Evolutionary conservation across 2,888 invertebrate genomes (phyloP).

Genomic region (Conus canariensis): DNA sequence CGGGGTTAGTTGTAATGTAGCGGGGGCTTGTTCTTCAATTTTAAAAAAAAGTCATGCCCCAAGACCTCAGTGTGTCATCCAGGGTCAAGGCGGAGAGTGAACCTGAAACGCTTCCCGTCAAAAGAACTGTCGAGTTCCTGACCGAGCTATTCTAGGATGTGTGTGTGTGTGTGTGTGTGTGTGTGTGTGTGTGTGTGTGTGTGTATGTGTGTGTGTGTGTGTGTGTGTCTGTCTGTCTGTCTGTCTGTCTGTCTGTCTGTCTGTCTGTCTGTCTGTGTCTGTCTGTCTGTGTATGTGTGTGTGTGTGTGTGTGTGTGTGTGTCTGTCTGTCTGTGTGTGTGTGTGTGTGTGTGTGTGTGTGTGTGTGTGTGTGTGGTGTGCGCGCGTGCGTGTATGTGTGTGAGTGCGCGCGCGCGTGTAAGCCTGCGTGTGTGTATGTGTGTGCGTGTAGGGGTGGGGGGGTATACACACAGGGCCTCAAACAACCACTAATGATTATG

Average conservation of each 20-base stretch:
- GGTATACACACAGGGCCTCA: too few species aligned
- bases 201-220: background rate
- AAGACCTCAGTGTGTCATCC: too few species aligned
- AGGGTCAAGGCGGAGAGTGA: too few species aligned
- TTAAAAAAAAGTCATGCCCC: too few species aligned
- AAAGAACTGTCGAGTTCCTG: too few species aligned
- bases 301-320: background rate
- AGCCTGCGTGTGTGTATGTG: background rate
- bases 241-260: background rate
- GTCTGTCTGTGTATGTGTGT: background rate
- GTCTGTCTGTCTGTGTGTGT: background rate
- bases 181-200: background rate
- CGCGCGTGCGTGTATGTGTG: background rate
- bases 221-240: background rate
- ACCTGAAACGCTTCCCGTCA: too few species aligned
- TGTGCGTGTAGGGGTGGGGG: background rate
- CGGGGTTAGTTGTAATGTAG: too few species aligned
- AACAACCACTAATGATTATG: too few species aligned
- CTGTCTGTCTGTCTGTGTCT: background rate
- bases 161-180: background rate
- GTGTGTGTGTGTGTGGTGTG: background rate
- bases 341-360: background rate
- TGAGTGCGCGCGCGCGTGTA: background rate
- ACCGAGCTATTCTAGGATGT: too few species aligned
- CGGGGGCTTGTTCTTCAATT: too few species aligned